Evolutionary conservation across 2,888 invertebrate species (phyloP).

Genomic region (Amblyteles armatorius): DNA sequence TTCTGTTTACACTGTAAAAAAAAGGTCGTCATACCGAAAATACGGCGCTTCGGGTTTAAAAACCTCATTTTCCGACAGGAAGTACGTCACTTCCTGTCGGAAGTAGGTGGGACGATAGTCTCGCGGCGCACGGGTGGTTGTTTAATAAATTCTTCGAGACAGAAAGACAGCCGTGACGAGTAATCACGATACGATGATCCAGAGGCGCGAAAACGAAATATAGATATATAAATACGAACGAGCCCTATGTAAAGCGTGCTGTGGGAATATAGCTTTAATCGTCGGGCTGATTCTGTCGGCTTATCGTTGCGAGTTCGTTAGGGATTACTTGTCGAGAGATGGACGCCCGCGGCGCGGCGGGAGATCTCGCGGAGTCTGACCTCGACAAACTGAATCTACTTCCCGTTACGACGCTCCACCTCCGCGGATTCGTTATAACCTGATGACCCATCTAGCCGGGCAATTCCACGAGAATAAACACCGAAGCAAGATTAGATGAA

Average conservation of each 20-base stretch:
- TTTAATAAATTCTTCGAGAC: not conserved
- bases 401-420: conserved; percentile 20
- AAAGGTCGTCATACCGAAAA: too few species aligned
- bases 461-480: conserved; percentile 11
- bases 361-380: conserved; percentile 53
- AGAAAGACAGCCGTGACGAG: not conserved
- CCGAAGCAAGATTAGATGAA: conserved; percentile 18
- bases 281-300: conserved; percentile 6
- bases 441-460: not conserved
- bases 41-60: too few species aligned
- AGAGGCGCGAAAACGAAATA: not conserved
- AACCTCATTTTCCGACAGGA: too few species aligned
- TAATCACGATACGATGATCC: not conserved
- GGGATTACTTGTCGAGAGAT: conserved; percentile 51
- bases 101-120: not conserved
- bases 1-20: too few species aligned
- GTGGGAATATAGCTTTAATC: conserved; percentile 22
- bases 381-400: conserved; percentile 53
- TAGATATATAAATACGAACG: not conserved
- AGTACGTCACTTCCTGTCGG: not conserved
- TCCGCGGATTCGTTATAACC: conserved; percentile 28
- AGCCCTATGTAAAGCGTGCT: not conserved
- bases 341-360: conserved; percentile 26
- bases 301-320: conserved; percentile 47
- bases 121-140: not conserved